A percentile compares a stretch with the other conserved stretches of the same genome.
Conservation (phyloP, 2,797 vertebrate species). For the Siniperca undulata region DNA sequence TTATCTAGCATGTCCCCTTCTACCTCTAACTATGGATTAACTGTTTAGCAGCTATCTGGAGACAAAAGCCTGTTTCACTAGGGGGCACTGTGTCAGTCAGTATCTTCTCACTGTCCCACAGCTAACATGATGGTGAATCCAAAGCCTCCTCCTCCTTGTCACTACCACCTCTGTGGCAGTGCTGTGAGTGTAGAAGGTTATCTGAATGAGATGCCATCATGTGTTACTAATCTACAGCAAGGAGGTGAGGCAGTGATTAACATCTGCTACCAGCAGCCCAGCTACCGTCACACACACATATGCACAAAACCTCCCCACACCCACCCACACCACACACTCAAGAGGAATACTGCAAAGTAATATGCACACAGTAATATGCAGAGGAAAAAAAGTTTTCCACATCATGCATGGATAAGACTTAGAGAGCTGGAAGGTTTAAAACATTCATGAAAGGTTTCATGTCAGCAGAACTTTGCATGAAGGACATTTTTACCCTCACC, state of each 20-base stretch:
- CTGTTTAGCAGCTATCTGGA: conserved; percentile 17
- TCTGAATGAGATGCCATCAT: conserved; percentile 71
- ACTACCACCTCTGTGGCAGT: conserved; percentile 48
- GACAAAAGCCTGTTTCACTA: conserved; percentile 58
- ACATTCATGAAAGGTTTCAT: conserved; percentile 42
- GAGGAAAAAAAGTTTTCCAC: conserved; percentile 16
- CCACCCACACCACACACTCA: conserved; percentile 1
- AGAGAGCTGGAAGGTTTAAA: conserved; percentile 40
- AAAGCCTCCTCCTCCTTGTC: conserved; percentile 25
- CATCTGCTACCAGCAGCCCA: conserved; percentile 65
- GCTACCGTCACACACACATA: conserved; percentile 27
- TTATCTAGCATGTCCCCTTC: conserved; percentile 14
- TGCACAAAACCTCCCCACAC: not conserved
- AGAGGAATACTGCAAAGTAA: conserved; percentile 1
- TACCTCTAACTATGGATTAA: conserved; percentile 35
- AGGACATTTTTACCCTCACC: not conserved
- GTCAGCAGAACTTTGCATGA: conserved; percentile 11
- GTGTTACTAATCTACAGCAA: conserved; percentile 79
- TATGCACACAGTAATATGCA: not conserved
- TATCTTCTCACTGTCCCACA: conserved; percentile 23
- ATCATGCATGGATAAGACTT: conserved; percentile 37
- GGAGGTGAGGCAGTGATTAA: conserved; percentile 69
- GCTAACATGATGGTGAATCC: conserved; percentile 45
- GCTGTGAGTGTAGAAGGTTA: conserved; percentile 69
- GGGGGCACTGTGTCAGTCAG: conserved; percentile 78